Evolutionary conservation across 2,888 invertebrate species (phyloP).

Genomic region (Drosophila acutilabella): DNA sequence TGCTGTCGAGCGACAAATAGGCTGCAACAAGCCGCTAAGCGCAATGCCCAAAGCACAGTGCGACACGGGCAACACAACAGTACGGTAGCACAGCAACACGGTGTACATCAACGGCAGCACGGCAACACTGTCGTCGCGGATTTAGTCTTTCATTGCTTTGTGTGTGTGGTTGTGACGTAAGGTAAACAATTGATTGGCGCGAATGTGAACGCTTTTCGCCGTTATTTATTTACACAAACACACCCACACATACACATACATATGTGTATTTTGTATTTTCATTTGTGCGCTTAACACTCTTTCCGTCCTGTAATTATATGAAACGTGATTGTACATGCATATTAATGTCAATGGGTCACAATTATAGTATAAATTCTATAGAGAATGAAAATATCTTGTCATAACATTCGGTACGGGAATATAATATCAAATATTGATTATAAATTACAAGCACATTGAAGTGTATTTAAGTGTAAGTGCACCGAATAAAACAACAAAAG

Average conservation of each 20-base stretch:
- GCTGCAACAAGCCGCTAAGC: constrained; percentile 15
- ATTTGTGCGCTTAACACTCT: constrained; percentile 11
- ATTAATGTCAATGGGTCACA: constrained; percentile 20
- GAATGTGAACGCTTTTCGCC: constrained; percentile 17
- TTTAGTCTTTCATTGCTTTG: constrained; percentile 21
- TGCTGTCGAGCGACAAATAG: constrained; percentile 19
- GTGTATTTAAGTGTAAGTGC: background rate
- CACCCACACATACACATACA: no score
- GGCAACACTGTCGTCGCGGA: constrained; percentile 2
- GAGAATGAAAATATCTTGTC: background rate
- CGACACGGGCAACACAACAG: constrained; percentile 5
- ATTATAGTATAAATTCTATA: constrained; percentile 2
- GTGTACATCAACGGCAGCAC: background rate
- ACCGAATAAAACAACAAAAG: background rate
- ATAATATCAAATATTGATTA: constrained; percentile 25
- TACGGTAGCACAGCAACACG: background rate
- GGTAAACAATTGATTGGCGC: constrained; percentile 32
- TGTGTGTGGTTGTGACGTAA: constrained; percentile 32
- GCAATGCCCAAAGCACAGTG: constrained; percentile 14
- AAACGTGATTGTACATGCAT: constrained; percentile 6
- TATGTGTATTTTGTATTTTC: background rate
- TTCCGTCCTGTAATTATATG: constrained; percentile 10
- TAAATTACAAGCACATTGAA: background rate
- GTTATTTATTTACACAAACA: constrained; percentile 19
- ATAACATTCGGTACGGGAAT: background rate